These are phyloP conservation scores for Diprion similis DNA, from an alignment of 1,140 invertebrate genomes.

Conservation along the genomic window DNA sequence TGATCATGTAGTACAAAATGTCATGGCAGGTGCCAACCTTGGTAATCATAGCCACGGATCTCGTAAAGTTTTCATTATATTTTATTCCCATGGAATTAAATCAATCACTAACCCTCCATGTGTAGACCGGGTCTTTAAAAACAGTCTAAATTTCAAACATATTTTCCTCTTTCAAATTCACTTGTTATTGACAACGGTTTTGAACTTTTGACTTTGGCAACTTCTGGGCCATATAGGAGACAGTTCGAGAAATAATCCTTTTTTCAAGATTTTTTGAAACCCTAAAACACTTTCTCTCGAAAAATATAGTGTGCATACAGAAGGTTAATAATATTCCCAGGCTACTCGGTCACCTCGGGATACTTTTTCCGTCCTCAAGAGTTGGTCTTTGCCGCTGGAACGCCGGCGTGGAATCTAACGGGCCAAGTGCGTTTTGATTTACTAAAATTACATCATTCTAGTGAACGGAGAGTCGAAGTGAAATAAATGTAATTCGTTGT, in stretches of 20 bases:
- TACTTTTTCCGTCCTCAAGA: conserved; percentile 52
- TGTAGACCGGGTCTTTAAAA: not conserved
- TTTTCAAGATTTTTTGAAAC: no score
- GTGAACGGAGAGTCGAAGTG: not conserved
- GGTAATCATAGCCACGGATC: not conserved
- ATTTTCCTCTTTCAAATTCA: no score
- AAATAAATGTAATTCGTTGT: not conserved
- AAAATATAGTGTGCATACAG: no score
- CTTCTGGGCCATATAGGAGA: no score
- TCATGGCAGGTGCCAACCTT: not conserved
- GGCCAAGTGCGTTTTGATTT: conserved; percentile 43
- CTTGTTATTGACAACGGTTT: no score
- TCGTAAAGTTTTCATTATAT: not conserved
- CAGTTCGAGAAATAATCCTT: no score
- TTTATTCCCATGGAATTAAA: not conserved
- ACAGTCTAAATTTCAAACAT: not conserved
- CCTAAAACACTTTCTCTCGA: no score
- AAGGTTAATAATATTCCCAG: conserved; percentile 56
- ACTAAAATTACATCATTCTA: not conserved
- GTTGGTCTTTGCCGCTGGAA: conserved; percentile 62
- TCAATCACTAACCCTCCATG: not conserved
- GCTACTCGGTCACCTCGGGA: conserved; percentile 67
- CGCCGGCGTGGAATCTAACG: conserved; percentile 60
- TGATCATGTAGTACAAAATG: not conserved
- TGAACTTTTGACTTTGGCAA: no score